Evolutionary conservation across 2,797 vertebrate species (phyloP).

Genomic region (Avahi laniger): DNA sequence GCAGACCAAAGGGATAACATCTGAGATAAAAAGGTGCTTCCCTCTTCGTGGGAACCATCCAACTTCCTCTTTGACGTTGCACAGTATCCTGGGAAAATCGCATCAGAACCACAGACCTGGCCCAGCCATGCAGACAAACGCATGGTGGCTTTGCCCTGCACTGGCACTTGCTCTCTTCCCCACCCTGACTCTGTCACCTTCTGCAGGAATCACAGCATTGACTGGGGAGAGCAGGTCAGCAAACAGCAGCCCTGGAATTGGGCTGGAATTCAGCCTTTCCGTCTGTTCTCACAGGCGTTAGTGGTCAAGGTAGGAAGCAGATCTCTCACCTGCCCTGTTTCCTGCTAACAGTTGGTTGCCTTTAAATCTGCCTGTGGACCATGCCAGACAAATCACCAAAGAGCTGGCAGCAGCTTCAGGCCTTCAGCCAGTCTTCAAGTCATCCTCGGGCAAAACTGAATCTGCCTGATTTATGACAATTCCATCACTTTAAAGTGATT

Average conservation of each 20-base stretch:
- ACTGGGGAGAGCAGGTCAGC: not conserved
- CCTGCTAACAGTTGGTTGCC: not conserved
- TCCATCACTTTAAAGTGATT: slow-evolving; percentile 20
- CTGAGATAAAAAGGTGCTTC: not conserved
- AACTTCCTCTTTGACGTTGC: not conserved
- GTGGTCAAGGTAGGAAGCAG: not conserved
- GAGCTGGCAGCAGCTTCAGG: not conserved
- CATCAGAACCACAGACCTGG: not conserved
- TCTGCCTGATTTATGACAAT: not conserved
- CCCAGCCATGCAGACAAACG: accelerated
- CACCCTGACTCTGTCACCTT: not conserved
- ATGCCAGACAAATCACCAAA: not conserved
- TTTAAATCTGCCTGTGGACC: not conserved
- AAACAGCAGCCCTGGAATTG: too few species aligned
- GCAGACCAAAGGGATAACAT: not conserved
- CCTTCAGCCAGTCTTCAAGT: not conserved
- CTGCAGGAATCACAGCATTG: not conserved
- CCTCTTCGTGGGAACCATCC: not conserved
- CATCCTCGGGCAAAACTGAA: not conserved
- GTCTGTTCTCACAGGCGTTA: not conserved
- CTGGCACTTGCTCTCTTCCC: not conserved
- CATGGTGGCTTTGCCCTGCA: not conserved
- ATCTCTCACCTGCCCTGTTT: not conserved
- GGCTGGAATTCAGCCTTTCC: not conserved
- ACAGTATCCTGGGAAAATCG: not conserved